Evolutionary conservation across 1,140 invertebrate species (phyloP), one percentile per base, ranked within the genome.

Genomic region (Zaprionus ghesquierei): DNA sequence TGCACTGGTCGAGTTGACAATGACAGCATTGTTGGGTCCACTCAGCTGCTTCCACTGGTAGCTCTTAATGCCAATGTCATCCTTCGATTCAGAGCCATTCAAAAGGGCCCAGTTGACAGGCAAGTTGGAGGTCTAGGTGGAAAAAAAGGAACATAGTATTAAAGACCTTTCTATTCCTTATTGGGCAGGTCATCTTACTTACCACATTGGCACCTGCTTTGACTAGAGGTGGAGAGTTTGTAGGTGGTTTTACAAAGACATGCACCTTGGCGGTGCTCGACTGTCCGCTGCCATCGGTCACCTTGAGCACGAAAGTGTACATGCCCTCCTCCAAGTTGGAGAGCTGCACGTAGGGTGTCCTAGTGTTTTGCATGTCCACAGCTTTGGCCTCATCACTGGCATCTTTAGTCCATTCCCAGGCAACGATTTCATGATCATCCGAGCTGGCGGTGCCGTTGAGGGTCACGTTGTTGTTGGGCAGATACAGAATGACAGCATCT

Each of bases 341-440:
- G 4, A 99, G 92, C 92, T 91, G 90, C 1, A 85, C 80, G 89
- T 96, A 97, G 1, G 97, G 97, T 1, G 97, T 98, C 78, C 96
- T 94, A 0, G 97, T 98, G 72, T 98, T 97, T 93, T 97, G 96
- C 96, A 98, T 98, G 90, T 98, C 97, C 13, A 97, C 97, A 9
- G 97, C 96, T 92, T 97, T 97, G 27, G 87, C 85, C 62, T 96
- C 95, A 89, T 97, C 96, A 41, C 95, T 95, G 0, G 95, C 94
- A 62, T 96, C 96, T 90, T 98, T 98, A 0, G 96, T 98, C 98
- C 98, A 99, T 92, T 98, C 97, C 96, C 98, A 99, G 27, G 94
- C 96, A 0, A 95, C 95, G 72, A 98, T 98, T 50, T 97, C 97
- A 89, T 97, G 96, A 93, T 99, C 98, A 92, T 99, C 98, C 0